Conservation (phyloP, 2,888 invertebrate species). For the Pseudococcus longispinus region DNA sequence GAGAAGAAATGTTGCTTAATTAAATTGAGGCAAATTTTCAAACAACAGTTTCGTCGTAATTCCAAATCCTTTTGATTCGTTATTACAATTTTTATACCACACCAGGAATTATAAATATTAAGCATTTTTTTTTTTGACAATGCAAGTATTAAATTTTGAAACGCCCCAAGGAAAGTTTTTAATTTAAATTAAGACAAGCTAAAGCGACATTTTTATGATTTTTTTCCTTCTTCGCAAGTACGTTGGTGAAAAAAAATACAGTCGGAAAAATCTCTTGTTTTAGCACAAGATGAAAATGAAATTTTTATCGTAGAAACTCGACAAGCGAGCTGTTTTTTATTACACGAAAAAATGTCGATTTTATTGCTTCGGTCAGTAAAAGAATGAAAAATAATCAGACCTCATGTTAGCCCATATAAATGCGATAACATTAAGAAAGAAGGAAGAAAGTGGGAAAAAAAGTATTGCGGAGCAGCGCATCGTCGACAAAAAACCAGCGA, state of each 20-base stretch:
- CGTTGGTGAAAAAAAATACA: background rate
- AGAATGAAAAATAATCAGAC: background rate
- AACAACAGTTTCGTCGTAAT: background rate
- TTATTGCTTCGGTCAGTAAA: background rate
- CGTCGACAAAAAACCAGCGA: background rate
- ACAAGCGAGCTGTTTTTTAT: slow-evolving; percentile 34
- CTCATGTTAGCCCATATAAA: background rate
- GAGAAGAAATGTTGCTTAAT: background rate
- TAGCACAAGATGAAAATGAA: slow-evolving; percentile 15
- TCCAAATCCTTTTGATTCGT: slow-evolving; percentile 12
- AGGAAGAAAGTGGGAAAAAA: background rate
- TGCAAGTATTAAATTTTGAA: slow-evolving; percentile 31
- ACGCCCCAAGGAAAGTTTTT: slow-evolving; percentile 29
- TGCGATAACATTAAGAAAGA: background rate
- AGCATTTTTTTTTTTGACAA: slow-evolving; percentile 15
- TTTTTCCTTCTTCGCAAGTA: background rate
- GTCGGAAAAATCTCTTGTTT: background rate
- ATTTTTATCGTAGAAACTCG: slow-evolving; percentile 29
- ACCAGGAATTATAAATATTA: slow-evolving; percentile 36
- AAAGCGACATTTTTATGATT: slow-evolving; percentile 29
- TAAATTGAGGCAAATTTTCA: background rate
- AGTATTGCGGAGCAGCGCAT: background rate
- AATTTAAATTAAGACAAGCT: slow-evolving; percentile 42
- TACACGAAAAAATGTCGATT: slow-evolving; percentile 14
- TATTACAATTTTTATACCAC: background rate